phyloP scores from a whole-genome alignment of 1,140 invertebrate genomes.

The Macrotrachela quadricornifera region DNA sequence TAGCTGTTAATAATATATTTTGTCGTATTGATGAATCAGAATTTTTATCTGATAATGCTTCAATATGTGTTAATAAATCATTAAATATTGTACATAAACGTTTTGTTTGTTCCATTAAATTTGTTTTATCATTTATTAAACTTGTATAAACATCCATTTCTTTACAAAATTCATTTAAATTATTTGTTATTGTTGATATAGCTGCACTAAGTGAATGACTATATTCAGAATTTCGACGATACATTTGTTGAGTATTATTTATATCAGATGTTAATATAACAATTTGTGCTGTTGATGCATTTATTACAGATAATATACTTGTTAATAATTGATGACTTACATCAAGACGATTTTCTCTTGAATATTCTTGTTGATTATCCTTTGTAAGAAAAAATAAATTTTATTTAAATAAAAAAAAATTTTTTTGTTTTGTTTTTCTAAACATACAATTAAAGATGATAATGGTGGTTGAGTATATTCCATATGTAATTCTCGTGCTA shows the following conservation, averaged over 20 bases:
- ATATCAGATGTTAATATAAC: constrained; percentile 69
- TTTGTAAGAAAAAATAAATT: constrained; percentile 37
- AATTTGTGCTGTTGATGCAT: constrained; percentile 87
- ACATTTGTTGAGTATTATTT: constrained; percentile 11
- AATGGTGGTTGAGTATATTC: neutral
- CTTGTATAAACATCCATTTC: constrained; percentile 53
- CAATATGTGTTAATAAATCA: constrained; percentile 73
- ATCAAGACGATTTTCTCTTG: constrained; percentile 46
- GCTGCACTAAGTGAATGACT: constrained; percentile 73
- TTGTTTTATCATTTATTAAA: constrained; percentile 45
- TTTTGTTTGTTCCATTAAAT: constrained; percentile 68
- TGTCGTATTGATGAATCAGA: constrained; percentile 74
- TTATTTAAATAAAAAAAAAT: no score
- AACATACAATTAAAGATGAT: neutral
- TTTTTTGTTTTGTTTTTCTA: no score
- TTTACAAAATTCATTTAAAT: constrained; percentile 81
- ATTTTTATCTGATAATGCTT: constrained; percentile 36
- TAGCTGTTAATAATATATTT: constrained; percentile 73
- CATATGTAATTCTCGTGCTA: neutral
- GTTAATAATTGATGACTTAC: constrained; percentile 85
- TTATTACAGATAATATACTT: constrained; percentile 92
- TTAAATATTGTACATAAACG: constrained; percentile 76
- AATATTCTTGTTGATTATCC: constrained; percentile 48
- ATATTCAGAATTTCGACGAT: constrained; percentile 48
- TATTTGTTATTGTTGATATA: constrained; percentile 83